Evolutionary conservation across 2,113 vertebrate genomes (phyloP), one percentile per base, ranked within the genome.

Genomic region (Holacanthus passer): DNA sequence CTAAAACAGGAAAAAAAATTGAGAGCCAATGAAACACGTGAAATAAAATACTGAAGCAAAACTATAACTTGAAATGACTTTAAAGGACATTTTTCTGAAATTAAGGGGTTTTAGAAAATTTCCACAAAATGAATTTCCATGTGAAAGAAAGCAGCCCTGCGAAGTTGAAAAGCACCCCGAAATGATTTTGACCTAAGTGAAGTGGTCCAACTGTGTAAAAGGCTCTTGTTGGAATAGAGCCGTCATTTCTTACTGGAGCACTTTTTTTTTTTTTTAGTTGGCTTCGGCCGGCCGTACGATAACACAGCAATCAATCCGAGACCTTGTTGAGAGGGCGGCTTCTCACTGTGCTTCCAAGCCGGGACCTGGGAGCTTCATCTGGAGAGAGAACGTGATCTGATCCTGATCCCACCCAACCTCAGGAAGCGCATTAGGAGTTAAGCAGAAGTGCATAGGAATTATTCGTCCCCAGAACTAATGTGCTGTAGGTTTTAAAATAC

Each of bases 261-360:
- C n/a, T 16, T 5, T 29, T 77, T 69, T 73, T 43, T 64, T 60
- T 50, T 62, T 65, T 67, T 19, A 43, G 20, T 67, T 79, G 76
- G 79, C 75, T 70, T 76, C 60, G 59, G 12, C 64, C 32, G 71
- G 56, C 56, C 59, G 16, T 59, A 67, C 7, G 58, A 83, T 70
- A 62, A 79, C 76, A 68, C 71, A 5, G 16, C 27, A 74, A 77
- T 86, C 86, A 87, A 68, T 75, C 24, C 2, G 17, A 85, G 71
- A 72, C 52, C 65, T 73, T 53, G 66, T 48, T 70, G 63, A 78
- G 74, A 84, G 67, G 76, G 56, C 12, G 27, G 66, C 52, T 39
- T 70, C 82, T 79, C 52, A 1, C 72, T 62, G 63, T 9, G 69
- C 59, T n/a, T 77, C 63, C 74, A 60, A n/a, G 63, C 32, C 4